Percentiles rank a stretch among this genome's conserved stretches.
Conservation (phyloP, 2,888 invertebrate genomes). For the Limnephilus marmoratus region DNA sequence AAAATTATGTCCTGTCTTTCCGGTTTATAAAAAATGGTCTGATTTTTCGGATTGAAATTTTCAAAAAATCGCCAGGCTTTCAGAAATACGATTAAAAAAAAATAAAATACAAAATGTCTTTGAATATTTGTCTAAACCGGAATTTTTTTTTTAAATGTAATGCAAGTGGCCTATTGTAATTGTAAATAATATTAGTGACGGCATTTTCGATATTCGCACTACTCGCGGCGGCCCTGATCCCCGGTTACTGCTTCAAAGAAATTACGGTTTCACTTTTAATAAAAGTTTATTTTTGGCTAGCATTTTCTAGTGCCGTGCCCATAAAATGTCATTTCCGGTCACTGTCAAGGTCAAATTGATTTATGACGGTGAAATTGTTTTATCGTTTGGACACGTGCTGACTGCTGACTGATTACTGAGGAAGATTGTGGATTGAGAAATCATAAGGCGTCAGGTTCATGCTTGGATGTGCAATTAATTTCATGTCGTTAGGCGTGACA, state of each 20-base stretch:
- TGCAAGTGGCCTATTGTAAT: no score
- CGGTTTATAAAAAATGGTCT: no score
- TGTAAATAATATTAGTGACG: no score
- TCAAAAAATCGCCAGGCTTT: no score
- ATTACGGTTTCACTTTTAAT: slow-evolving; percentile 6
- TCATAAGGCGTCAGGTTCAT: not conserved
- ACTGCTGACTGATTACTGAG: not conserved
- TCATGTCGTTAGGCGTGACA: not conserved
- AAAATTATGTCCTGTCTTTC: no score
- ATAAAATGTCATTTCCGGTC: not conserved
- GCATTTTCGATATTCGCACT: no score
- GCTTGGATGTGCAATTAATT: not conserved
- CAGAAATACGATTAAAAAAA: no score
- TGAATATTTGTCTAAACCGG: no score
- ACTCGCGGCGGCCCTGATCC: no score
- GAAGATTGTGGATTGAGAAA: not conserved
- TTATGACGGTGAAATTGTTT: not conserved
- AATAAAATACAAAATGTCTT: no score
- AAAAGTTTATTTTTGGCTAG: not conserved
- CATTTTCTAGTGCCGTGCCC: not conserved
- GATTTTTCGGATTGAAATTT: no score
- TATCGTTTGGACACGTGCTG: not conserved
- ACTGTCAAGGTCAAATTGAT: slow-evolving; percentile 2
- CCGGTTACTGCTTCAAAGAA: not conserved
- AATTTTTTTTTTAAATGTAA: no score